Base-by-base conservation (phyloP, 2,888 invertebrate genomes). In the Pseudococcus longispinus region DNA sequence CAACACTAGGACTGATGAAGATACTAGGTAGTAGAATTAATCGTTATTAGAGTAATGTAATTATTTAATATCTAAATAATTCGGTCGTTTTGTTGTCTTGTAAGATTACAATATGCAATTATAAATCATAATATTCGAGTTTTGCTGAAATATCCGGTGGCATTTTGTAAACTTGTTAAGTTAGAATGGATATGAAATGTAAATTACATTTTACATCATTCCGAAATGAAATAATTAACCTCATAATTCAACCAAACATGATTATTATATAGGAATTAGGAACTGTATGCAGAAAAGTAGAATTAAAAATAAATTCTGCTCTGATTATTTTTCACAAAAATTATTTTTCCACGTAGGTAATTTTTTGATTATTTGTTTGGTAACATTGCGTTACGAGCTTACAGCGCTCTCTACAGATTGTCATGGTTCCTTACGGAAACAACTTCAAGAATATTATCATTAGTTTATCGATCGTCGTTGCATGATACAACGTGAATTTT, bases 381-480 rank as follows among this genome's bases (percentile, higher is more conserved):
- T 15, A 70, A 70, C 70, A 29, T 18, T 70, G 70, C 4, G 0
- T 11, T 11, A 37, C 4, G 1, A 74, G 11, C 18, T 74, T 74
- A 20, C 77, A 26, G 77, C 77, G 77, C 77, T 1, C 77, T 80
- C 42, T 80, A 13, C 20, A n/a, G 29, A 9, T 9, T 42, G 70
- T 18, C 15, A 9, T 15, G 29, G 1, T 65, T 11, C 3, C n/a
- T 4, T 26, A 26, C 1, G 65, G 1, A 26, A 29, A 11, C 26
- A 13, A 60, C 6, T 70, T 18, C 29, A 70, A 60, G 23, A 5
- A 32, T 70, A 18, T 70, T 70, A 70, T 70, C 29, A 70, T 70
- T 70, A 42, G 77, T 42, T 80, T 37, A 80, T 80, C 42, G 77
- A 80, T 80, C 77, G 77, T 42, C 77, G 42, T 80, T 20, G 42